phyloP scores from a whole-genome alignment of 1,140 invertebrate species.

The Panonychus citri region DNA sequence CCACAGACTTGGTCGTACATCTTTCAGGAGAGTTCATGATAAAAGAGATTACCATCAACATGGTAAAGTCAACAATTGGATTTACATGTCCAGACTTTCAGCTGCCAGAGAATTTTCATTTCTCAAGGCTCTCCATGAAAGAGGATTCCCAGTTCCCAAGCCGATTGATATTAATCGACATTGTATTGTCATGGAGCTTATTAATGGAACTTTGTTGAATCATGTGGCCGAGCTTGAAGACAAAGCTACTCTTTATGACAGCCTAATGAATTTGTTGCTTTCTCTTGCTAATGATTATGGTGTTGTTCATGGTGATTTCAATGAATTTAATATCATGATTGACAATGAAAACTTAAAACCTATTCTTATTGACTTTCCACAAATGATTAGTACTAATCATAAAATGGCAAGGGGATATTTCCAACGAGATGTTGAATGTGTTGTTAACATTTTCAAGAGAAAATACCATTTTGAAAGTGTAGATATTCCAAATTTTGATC shows the following conservation, averaged over 20 bases:
- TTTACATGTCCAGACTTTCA: slow-evolving; percentile 88
- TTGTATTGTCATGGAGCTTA: slow-evolving; percentile 85
- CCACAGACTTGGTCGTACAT: slow-evolving; percentile 64
- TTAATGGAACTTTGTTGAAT: slow-evolving; percentile 27
- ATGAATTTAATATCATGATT: slow-evolving; percentile 95
- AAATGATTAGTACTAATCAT: slow-evolving; percentile 70
- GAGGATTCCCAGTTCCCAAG: slow-evolving; percentile 79
- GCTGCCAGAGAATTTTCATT: slow-evolving; percentile 96
- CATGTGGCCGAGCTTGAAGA: slow-evolving; percentile 23
- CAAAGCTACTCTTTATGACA: slow-evolving; percentile 45
- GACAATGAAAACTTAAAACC: slow-evolving; percentile 30
- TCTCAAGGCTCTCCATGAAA: slow-evolving; percentile 65
- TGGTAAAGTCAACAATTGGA: slow-evolving; percentile 48
- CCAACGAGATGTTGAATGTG: slow-evolving; percentile 78
- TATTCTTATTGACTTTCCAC: slow-evolving; percentile 91
- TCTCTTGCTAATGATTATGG: slow-evolving; percentile 62
- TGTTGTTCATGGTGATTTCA: slow-evolving; percentile 96
- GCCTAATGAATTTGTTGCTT: slow-evolving; percentile 83
- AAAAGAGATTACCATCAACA: slow-evolving; percentile 85
- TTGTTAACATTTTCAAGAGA: slow-evolving; percentile 72
- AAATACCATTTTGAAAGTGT: slow-evolving; percentile 78
- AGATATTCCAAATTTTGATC: slow-evolving; percentile 42
- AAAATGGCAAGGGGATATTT: slow-evolving; percentile 77
- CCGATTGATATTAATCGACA: slow-evolving; percentile 88
- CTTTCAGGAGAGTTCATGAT: slow-evolving; percentile 84